phyloP scores from a whole-genome alignment of 2,888 invertebrate genomes.

The Sminthurinus aureus region DNA sequence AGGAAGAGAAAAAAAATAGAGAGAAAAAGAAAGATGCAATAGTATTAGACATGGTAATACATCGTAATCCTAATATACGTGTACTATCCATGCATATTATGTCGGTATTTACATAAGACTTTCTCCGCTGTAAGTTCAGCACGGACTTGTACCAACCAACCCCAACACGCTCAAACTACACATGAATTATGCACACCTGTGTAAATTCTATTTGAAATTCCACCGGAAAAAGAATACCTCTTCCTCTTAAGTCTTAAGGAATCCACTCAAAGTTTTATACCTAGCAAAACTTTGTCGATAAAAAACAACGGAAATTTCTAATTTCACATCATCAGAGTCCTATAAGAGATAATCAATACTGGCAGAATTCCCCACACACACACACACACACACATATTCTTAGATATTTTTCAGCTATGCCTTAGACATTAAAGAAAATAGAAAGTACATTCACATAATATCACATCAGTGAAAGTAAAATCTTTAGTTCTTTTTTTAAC shows the following conservation, averaged over 20 bases:
- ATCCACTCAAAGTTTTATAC: not conserved
- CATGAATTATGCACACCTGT: not conserved
- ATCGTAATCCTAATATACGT: not conserved
- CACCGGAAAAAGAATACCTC: not conserved
- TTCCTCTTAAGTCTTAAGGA: not conserved
- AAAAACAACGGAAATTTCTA: conserved; percentile 22
- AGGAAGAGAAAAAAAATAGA: not conserved
- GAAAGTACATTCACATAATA: not conserved
- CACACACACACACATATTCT: not conserved
- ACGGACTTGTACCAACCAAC: not conserved
- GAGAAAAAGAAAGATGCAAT: not conserved
- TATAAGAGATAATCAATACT: conserved; percentile 31
- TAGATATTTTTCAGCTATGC: too few species aligned
- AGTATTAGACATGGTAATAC: not conserved
- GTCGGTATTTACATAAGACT: not conserved
- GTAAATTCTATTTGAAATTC: not conserved
- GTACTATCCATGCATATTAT: too few species aligned
- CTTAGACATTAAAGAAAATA: not conserved
- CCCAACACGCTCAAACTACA: not conserved
- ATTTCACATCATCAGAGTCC: conserved; percentile 27
- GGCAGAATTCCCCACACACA: not conserved
- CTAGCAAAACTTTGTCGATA: conserved; percentile 23
- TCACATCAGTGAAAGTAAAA: not conserved
- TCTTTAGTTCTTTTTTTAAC: too few species aligned
- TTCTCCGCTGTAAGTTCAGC: not conserved